Base-by-base conservation (phyloP, 2,888 invertebrate genomes). In the Ectemnius lituratus region DNA sequence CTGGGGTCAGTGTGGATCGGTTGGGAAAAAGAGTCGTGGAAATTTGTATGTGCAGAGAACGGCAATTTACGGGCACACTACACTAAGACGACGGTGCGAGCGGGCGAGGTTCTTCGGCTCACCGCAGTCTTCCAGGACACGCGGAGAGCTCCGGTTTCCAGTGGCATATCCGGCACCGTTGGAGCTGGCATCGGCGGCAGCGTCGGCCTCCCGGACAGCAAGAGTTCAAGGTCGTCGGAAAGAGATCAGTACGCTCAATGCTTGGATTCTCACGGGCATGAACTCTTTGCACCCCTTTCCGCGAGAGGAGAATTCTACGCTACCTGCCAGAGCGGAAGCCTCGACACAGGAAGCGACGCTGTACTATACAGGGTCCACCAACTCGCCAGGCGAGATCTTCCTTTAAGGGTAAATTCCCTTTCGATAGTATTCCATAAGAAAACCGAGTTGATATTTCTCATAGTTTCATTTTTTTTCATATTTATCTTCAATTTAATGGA, bases 51-150 rank as follows among this genome's bases (percentile, higher is more conserved):
- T 66, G 16, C 79, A 89, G 90, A 90, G 71, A 89, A 88, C 70
- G 90, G 90, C 37, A 90, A 90, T 72, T 80, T 90, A 52, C 84
- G 89, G 45, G 90, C 89, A 4, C 91, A 91, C 75, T 93, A 92
- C 80, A 89, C 91, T 28, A 92, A 92, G 82, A 92, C 92, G 52
- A 91, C 90, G 28, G 90, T 92, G 46, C 87, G 90, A 62, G 91
- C 92, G 28, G 92, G 92, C 1, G 92, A 92, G 70, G 92, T 92
- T 18, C 87, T 93, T 56, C 91, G 92, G 69, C 88, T 93, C 47
- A 89, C 92, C 46, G 93, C 92, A n/a, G 92, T 93, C 60, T 93
- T 92, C 81, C 92, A 92, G 77, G 93, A 93, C 85, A 90, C 92
- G 61, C 79, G 89, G 70, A 85, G 89, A 62, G 81, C 88, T 0